Percentiles rank a stretch among this genome's conserved stretches.
Evolutionary conservation across 1,140 invertebrate genomes (phyloP).

Genomic region (Caenorhabditis elegans): DNA sequence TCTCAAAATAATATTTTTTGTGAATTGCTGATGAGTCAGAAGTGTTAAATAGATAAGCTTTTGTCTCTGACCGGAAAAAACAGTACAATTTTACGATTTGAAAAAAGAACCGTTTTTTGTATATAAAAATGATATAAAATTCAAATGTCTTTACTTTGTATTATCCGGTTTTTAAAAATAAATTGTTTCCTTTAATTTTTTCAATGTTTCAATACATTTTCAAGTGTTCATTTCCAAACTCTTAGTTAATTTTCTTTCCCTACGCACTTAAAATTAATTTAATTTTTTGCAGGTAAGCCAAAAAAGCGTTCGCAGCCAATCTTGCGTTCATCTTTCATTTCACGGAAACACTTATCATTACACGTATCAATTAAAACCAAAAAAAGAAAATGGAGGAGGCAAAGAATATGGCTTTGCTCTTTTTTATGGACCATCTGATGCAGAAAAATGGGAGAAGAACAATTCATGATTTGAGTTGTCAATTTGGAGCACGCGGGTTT

Average conservation of each 20-base stretch:
- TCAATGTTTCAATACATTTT: too few relatives aligned
- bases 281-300: constrained; percentile 18
- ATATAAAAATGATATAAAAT: too few relatives aligned
- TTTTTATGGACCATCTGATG: constrained; percentile 90
- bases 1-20: too few relatives aligned
- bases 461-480: constrained; percentile 90
- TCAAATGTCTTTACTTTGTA: too few relatives aligned
- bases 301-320: neutral
- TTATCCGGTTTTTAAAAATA: too few relatives aligned
- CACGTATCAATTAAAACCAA: constrained; percentile 16
- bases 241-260: too few relatives aligned
- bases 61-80: neutral
- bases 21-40: neutral
- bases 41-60: too few relatives aligned
- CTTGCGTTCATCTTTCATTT: neutral
- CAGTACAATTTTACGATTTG: neutral
- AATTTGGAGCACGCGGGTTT: constrained; percentile 77
- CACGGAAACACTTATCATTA: constrained; percentile 3
- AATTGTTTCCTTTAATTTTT: too few relatives aligned
- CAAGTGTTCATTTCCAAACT: too few relatives aligned
- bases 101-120: neutral
- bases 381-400: constrained; percentile 53
- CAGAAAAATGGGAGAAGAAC: constrained; percentile 87
- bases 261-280: neutral
- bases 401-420: constrained; percentile 85